phyloP scores from a whole-genome alignment of 2,888 invertebrate genomes.

The Caenorhabditis virilis region DNA sequence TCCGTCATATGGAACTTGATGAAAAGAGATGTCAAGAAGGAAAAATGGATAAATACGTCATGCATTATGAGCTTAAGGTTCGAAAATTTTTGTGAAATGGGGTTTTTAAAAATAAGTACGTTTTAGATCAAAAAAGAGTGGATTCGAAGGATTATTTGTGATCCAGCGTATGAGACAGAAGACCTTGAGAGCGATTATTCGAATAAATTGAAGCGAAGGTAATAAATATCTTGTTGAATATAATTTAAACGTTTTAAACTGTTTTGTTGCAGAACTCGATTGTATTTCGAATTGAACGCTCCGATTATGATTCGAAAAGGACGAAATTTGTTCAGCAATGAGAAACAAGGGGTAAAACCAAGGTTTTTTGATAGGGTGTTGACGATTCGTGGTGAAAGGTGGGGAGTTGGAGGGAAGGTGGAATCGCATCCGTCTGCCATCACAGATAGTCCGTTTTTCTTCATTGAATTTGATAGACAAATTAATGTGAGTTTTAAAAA shows the following conservation, averaged over 20 bases:
- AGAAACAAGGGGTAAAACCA: not conserved
- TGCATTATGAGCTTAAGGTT: no score
- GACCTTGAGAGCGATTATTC: no score
- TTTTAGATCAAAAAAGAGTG: no score
- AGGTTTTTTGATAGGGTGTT: conserved; percentile 1
- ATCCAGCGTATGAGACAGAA: no score
- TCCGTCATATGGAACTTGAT: conserved; percentile 23
- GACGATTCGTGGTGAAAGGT: conserved; percentile 28
- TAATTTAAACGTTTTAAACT: conserved; percentile 18
- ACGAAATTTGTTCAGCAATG: conserved; percentile 13
- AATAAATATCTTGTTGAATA: conserved; percentile 32
- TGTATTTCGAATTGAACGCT: conserved; percentile 43
- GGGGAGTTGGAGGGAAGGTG: conserved; percentile 19
- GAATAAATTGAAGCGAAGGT: no score
- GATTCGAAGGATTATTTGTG: no score
- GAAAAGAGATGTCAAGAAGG: conserved; percentile 44
- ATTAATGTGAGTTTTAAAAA: conserved; percentile 10
- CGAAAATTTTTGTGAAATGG: no score
- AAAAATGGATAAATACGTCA: no score
- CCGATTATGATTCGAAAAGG: conserved; percentile 40
- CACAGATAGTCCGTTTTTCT: conserved; percentile 43
- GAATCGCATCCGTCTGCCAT: conserved; percentile 32
- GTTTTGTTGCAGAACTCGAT: no score
- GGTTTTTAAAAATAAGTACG: no score
- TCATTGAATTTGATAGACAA: conserved; percentile 36